These are phyloP conservation scores for Sylvilagus bachmani DNA, from an alignment of 2,113 vertebrate genomes.

Conservation along the genomic window DNA sequence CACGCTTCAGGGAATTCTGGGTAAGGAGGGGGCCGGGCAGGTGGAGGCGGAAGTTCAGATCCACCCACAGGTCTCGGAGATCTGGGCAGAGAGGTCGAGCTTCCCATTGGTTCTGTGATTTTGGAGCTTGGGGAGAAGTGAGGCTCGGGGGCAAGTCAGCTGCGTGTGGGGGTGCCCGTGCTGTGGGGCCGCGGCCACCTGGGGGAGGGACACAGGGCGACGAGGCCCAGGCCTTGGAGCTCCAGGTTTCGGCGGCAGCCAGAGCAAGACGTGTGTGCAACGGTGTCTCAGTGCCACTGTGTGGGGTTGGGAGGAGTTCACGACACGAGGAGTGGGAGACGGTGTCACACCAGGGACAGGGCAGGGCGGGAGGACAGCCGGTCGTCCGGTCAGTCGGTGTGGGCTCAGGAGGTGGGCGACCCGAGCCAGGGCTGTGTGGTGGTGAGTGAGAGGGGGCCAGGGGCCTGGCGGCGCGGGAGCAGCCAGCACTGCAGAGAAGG, in stretches of 20 bases:
- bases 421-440: not conserved
- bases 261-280: not conserved
- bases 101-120: not conserved
- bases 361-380: not conserved
- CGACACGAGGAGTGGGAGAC: not conserved
- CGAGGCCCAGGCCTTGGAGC: not conserved
- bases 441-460: not conserved
- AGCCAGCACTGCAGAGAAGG: too few species aligned
- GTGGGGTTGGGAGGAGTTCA: too few species aligned
- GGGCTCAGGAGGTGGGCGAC: not conserved
- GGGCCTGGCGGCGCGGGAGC: not conserved
- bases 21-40: fast-evolving
- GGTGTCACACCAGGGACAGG: not conserved
- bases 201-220: not conserved
- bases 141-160: not conserved
- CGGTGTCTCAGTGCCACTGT: too few species aligned
- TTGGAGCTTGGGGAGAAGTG: too few species aligned
- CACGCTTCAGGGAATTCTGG: not conserved
- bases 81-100: not conserved
- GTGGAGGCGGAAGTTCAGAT: not conserved
- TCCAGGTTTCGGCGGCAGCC: not conserved
- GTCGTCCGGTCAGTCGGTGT: fast-evolving
- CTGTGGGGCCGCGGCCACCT: fast-evolving
- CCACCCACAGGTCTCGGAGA: too few species aligned
- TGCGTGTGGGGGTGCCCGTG: fast-evolving